Conservation (phyloP, 2,113 vertebrate genomes). For the Elephantulus edwardii region DNA sequence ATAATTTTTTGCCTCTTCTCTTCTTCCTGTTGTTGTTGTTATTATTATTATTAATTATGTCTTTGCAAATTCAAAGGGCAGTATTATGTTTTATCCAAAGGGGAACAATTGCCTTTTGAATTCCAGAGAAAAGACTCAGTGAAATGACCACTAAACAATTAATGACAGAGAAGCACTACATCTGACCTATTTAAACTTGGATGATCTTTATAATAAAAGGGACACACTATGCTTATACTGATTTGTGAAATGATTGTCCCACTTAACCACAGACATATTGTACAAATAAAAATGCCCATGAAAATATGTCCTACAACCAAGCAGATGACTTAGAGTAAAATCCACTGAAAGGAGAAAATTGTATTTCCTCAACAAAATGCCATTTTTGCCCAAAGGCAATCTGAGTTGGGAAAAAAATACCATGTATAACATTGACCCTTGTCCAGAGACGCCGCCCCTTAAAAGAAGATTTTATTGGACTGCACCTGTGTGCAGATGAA, state of each 20-base stretch:
- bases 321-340: slow-evolving; percentile 48
- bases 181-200: not conserved
- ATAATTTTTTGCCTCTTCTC: not conserved
- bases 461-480: not conserved
- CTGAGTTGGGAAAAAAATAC: not conserved
- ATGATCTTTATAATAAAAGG: slow-evolving; percentile 47
- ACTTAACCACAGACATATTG: not conserved
- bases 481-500: not conserved
- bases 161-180: not conserved
- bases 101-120: not conserved
- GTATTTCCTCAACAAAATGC: not conserved
- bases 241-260: slow-evolving; percentile 59
- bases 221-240: slow-evolving; percentile 7
- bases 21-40: not conserved
- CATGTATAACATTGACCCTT: not conserved
- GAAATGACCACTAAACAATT: not conserved
- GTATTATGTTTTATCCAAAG: not conserved
- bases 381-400: slow-evolving; percentile 3
- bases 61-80: not conserved
- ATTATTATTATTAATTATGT: not conserved
- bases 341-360: slow-evolving; percentile 33
- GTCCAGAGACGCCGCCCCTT: not conserved
- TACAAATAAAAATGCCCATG: slow-evolving; percentile 13
- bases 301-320: not conserved
- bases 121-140: not conserved